Percentiles rank a stretch among this genome's conserved stretches.
phyloP scores from a whole-genome alignment of 2,113 vertebrate species.

The Craseonycteris thonglongyai region DNA sequence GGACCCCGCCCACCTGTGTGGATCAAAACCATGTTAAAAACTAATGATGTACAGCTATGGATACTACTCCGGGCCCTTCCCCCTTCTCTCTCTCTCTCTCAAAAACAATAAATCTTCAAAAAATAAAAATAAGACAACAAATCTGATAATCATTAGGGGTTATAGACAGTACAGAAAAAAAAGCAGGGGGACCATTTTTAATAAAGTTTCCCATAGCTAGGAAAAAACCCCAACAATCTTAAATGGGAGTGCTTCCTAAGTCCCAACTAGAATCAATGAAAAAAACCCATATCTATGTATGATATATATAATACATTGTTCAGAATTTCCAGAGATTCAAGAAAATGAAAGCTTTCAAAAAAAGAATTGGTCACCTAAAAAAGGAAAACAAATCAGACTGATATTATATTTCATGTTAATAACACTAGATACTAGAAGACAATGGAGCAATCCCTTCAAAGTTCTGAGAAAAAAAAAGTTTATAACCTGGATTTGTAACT shows the following conservation, averaged over 20 bases:
- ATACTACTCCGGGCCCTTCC: too few species aligned
- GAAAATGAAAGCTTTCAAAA: constrained; percentile 10
- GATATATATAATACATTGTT: too few species aligned
- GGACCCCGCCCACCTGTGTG: too few species aligned
- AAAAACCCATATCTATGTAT: not conserved
- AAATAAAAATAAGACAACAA: not conserved
- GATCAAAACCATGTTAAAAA: too few species aligned
- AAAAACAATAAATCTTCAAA: too few species aligned
- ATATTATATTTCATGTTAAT: constrained; percentile 26
- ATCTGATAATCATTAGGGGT: not conserved
- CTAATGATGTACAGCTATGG: too few species aligned
- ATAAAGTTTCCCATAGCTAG: not conserved
- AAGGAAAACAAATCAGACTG: not conserved
- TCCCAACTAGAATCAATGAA: not conserved
- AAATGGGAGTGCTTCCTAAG: not conserved
- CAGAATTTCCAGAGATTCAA: constrained; percentile 1
- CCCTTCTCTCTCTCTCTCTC: too few species aligned
- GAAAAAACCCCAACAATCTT: not conserved
- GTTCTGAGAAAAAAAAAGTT: constrained; percentile 32
- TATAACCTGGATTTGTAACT: constrained; percentile 9
- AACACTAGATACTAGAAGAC: not conserved
- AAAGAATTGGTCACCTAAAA: not conserved
- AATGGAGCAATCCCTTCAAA: not conserved
- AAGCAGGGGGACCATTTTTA: not conserved
- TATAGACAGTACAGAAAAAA: not conserved